Percentiles rank a stretch among this genome's conserved stretches.
Conservation (phyloP, 2,888 invertebrate species). For the Spodoptera littoralis region DNA sequence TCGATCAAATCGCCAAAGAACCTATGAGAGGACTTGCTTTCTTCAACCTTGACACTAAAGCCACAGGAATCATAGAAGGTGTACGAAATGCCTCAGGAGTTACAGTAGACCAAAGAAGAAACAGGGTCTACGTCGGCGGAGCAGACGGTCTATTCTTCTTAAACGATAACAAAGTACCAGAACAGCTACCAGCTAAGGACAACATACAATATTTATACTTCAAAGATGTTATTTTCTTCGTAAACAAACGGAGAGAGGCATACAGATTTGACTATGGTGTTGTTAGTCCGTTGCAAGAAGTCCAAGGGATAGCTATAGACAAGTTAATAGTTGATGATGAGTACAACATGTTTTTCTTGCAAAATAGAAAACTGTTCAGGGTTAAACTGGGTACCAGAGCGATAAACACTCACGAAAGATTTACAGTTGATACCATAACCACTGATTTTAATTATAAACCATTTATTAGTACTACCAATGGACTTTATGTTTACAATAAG, state of each 20-base stretch:
- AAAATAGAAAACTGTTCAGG: slow-evolving; percentile 69
- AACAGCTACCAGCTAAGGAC: slow-evolving; percentile 74
- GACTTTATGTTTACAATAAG: slow-evolving; percentile 78
- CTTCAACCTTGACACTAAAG: slow-evolving; percentile 66
- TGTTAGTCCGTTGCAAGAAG: slow-evolving; percentile 66
- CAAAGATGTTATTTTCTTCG: slow-evolving; percentile 75
- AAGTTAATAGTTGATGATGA: slow-evolving; percentile 76
- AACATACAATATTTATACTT: slow-evolving; percentile 72
- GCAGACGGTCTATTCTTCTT: slow-evolving; percentile 76
- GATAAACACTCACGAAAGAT: slow-evolving; percentile 73
- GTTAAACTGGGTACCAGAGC: slow-evolving; percentile 75
- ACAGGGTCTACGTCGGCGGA: slow-evolving; percentile 77
- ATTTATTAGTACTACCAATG: slow-evolving; percentile 70
- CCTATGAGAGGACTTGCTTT: slow-evolving; percentile 71
- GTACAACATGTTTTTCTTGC: slow-evolving; percentile 75
- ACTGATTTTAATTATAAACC: slow-evolving; percentile 71
- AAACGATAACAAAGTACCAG: slow-evolving; percentile 70
- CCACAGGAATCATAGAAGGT: slow-evolving; percentile 70
- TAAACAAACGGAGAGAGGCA: slow-evolving; percentile 70
- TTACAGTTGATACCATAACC: slow-evolving; percentile 65
- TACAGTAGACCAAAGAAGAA: slow-evolving; percentile 73
- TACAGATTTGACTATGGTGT: slow-evolving; percentile 74
- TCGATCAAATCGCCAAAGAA: slow-evolving; percentile 67
- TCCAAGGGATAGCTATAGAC: slow-evolving; percentile 69
- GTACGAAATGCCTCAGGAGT: slow-evolving; percentile 79